Evolutionary conservation across 2,797 vertebrate species (phyloP).

Genomic region (Lutjanus argentimaculatus): DNA sequence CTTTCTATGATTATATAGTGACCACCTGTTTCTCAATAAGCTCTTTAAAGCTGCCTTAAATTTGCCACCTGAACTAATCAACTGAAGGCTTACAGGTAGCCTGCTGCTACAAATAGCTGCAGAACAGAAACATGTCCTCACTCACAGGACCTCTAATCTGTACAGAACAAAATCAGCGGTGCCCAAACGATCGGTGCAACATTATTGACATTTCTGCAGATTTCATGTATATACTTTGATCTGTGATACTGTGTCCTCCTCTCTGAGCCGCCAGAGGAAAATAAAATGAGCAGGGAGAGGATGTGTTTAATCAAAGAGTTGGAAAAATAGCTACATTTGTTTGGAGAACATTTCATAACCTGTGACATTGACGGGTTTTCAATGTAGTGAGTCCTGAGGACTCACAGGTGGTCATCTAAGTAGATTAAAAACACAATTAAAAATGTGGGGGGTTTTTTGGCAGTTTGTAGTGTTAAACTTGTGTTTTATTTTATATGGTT

Average conservation of each 20-base stretch:
- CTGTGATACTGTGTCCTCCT: neutral
- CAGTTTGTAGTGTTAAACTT: no score
- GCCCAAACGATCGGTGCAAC: neutral
- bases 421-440: no score
- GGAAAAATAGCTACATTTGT: slow-evolving; percentile 14
- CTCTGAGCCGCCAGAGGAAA: neutral
- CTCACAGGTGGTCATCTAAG: no score
- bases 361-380: no score
- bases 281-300: slow-evolving; percentile 8
- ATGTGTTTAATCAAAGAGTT: slow-evolving; percentile 8
- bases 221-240: neutral
- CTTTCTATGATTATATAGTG: neutral
- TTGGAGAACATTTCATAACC: neutral
- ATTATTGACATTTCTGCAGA: slow-evolving; percentile 4
- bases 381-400: no score
- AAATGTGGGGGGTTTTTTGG: no score
- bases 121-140: neutral
- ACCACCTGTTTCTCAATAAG: slow-evolving; percentile 6
- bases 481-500: no score
- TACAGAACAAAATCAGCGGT: neutral
- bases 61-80: neutral
- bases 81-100: neutral
- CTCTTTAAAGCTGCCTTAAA: neutral
- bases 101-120: slow-evolving; percentile 4
- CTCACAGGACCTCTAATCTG: neutral